These are phyloP conservation scores for Aphelenchoides fujianensis DNA, from an alignment of 1,140 invertebrate genomes.

Conservation along the genomic window DNA sequence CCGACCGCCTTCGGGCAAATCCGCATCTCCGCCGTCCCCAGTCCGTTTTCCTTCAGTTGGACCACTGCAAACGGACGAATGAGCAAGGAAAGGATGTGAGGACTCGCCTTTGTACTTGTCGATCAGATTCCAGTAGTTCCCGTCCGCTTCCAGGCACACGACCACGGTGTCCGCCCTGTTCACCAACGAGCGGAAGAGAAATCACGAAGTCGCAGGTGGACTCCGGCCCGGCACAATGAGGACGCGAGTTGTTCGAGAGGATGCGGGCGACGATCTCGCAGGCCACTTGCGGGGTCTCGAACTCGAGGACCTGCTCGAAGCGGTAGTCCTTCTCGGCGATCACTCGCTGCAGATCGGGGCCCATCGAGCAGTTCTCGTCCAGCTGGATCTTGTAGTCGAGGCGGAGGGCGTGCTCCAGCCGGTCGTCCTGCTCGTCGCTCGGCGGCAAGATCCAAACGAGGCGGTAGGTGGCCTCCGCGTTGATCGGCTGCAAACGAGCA, in stretches of 20 bases:
- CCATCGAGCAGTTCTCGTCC: not conserved
- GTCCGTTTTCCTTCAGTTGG: constrained; percentile 53
- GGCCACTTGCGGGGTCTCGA: constrained; percentile 39
- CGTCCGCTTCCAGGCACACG: constrained; percentile 46
- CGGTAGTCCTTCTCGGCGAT: constrained; percentile 27
- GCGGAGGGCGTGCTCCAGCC: constrained; percentile 33
- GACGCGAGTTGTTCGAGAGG: constrained; percentile 53
- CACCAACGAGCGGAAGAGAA: constrained; percentile 49
- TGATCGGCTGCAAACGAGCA: constrained; percentile 35
- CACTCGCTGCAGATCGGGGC: constrained; percentile 4
- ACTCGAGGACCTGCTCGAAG: constrained; percentile 33
- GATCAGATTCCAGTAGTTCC: constrained; percentile 33
- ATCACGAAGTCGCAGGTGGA: constrained; percentile 53
- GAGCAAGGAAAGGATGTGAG: not conserved
- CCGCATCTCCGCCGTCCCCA: constrained; percentile 52
- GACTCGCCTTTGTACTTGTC: constrained; percentile 45
- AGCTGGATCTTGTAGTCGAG: constrained; percentile 27
- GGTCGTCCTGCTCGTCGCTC: constrained; percentile 10
- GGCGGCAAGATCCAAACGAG: constrained; percentile 43
- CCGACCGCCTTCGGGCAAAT: constrained; percentile 55
- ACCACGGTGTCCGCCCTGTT: constrained; percentile 45
- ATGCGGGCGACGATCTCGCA: constrained; percentile 59
- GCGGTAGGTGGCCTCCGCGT: constrained; percentile 41
- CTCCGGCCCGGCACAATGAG: constrained; percentile 49
- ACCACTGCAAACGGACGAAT: constrained; percentile 40